Evolutionary conservation across 92 coral and sea anemone genomes (phyloP).

Genomic region (Phymanthus crucifer): DNA sequence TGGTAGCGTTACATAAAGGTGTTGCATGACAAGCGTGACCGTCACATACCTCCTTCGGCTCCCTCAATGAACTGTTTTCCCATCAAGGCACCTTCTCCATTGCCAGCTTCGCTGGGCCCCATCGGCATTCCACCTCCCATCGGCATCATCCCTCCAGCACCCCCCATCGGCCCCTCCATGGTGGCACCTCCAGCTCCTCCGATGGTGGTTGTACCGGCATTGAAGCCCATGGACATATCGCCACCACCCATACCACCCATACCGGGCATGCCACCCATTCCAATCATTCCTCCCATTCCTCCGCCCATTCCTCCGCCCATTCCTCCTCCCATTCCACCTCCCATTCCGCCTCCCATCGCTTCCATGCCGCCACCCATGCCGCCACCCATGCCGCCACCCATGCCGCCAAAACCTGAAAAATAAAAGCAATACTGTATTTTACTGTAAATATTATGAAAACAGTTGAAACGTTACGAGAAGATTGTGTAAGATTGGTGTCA

Average conservation of each 20-base stretch:
- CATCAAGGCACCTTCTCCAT: constrained; percentile 63
- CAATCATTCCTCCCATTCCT: constrained; percentile 42
- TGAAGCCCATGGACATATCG: constrained; percentile 82
- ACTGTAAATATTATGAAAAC: background rate
- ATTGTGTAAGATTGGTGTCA: background rate
- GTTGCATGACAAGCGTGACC: too few species aligned
- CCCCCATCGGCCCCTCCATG: constrained; percentile 69
- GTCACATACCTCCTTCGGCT: constrained; percentile 60
- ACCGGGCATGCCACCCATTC: constrained; percentile 41
- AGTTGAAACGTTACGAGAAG: background rate
- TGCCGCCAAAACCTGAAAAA: constrained; percentile 24
- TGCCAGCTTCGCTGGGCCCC: constrained; percentile 57
- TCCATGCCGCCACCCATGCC: constrained; percentile 58
- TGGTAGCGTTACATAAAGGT: too few species aligned
- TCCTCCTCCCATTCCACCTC: constrained; percentile 45
- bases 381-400: constrained; percentile 28
- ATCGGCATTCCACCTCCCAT: constrained; percentile 52
- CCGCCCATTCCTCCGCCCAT: constrained; percentile 43
- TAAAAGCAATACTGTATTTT: background rate
- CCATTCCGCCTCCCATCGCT: constrained; percentile 61
- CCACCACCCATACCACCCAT: constrained; percentile 61
- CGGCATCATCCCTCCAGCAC: constrained; percentile 42
- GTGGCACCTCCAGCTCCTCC: constrained; percentile 87
- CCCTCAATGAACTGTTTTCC: constrained; percentile 88
- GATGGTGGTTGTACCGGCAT: constrained; percentile 78